Base-by-base conservation (phyloP, 2,113 vertebrate genomes). In the Oceanodroma tethys region DNA sequence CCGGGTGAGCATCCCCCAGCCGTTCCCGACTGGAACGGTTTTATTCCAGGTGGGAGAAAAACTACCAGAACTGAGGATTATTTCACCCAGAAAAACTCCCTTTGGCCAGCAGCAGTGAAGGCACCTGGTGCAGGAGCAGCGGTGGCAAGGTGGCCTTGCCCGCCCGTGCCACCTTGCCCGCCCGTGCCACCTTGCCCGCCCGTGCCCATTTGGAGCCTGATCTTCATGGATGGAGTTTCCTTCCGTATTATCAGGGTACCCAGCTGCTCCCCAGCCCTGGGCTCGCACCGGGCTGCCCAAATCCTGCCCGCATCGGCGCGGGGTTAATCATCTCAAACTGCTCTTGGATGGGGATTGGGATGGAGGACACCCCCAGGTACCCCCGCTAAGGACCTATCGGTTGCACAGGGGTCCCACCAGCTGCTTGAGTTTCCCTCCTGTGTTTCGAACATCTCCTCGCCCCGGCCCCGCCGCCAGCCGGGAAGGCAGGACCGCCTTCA, bases 231-330 rank as follows among this genome's bases (percentile, higher is more conserved):
- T 22, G 45, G 45, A 23, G 13, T 29, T 75, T 40, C 59, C 20
- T 53, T 30, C 81, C 15, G 0, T 8, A 0, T 25, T 16, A 4
- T 18, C 2, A 5, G 6, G 29, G 4, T 25, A 7, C 15, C 81
- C 71, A 55, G 70, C 60, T 30, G 72, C 30, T 70, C 53, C 72
- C 4, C 2, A 21, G 19, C 15, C 1, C 3, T 1, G 0, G 4
- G 2, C 34, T 53, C 11, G 0, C 25, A 8, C 36, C 14, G 2
- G 4, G 27, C 56, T 56, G 8, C 59, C 50, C 45, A 2, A 43
- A 38, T 11, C 80, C 53, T 20, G 36, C 36, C 42, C 0, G 3
- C 9, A 5, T 29, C 14, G 0, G 13, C 3, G 0, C 4, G 52
- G 60, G 34, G 13, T 50, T 13, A 4, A 75, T 15, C 75, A 2